Base-by-base conservation (phyloP, 2,888 invertebrate genomes). In the Mythimna pallens region DNA sequence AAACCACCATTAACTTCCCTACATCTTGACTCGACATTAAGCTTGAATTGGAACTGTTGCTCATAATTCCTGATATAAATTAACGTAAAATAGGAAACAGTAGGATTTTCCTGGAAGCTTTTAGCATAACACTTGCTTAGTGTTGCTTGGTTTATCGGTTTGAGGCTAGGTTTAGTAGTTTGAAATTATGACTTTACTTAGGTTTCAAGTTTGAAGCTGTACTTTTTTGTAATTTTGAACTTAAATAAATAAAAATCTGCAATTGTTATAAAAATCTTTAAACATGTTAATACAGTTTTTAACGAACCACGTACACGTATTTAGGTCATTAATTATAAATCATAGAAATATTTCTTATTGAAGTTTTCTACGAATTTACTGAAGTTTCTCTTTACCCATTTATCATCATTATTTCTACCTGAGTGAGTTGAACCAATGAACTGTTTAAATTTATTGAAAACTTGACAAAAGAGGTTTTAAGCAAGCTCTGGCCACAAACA, bases 311-410 rank as follows among this genome's bases (percentile, higher is more conserved):
- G 30, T 36, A 68, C 78, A 52, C 30, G 50, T 70, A 43, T 57
- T 62, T 9, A 40, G 59, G 36, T 59, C 52, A 57, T 67, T 82
- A 71, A 71, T 67, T 73, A 50, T 22, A 67, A 54, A 20, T 25
- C 20, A 65, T 14, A 17, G 47, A 47, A 47, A 47, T 47, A 67
- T 70, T 55, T 65, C 73, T 66, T 72, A 80, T 70, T 64, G 62
- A 54, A 50, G 17, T 83, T 80, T 64, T 75, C 75, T 65, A 72
- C 55, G 64, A 71, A n/a, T 71, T 79, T 22, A 34, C 43, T 12
- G 54, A 74, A 83, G 58, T 83, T 80, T 62, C 61, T 65, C 61
- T 22, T 82, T 52, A 36, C 54, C 50, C 70, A 68, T 75, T 80
- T 47, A 83, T 82, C 25, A 40, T 70, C 20, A 62, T 68, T 70